Percentiles rank a stretch among this genome's conserved stretches.
Evolutionary conservation across 2,888 invertebrate genomes (phyloP).

Genomic region (Shargacucullia verbasci): DNA sequence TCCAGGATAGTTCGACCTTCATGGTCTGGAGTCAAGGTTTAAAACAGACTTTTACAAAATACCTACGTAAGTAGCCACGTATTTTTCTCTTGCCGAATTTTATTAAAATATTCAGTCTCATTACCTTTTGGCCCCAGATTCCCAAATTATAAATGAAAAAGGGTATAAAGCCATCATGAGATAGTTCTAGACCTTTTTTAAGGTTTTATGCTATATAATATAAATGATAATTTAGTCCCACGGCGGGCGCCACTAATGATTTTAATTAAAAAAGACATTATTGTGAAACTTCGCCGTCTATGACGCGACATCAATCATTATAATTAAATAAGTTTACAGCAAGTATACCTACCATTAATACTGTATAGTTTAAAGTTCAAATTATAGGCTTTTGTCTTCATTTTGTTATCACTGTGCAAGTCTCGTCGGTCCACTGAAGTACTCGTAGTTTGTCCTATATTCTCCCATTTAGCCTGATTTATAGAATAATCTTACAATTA

Average conservation of each 20-base stretch:
- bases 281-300: not conserved
- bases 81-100: too few species aligned
- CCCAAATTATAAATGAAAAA: slow-evolving; percentile 1
- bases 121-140: not conserved
- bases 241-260: slow-evolving; percentile 49
- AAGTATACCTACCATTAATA: too few species aligned
- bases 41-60: too few species aligned
- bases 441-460: too few species aligned
- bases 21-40: too few species aligned
- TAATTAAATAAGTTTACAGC: slow-evolving; percentile 10
- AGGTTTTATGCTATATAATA: not conserved
- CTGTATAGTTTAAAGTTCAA: too few species aligned
- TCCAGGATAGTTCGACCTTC: too few species aligned
- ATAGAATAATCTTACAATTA: too few species aligned
- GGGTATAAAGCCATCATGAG: not conserved
- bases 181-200: slow-evolving; percentile 24
- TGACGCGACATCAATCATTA: slow-evolving; percentile 20
- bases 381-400: too few species aligned
- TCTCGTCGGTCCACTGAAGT: too few species aligned
- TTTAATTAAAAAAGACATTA: slow-evolving; percentile 24
- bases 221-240: slow-evolving; percentile 31
- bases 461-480: too few species aligned
- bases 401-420: too few species aligned
- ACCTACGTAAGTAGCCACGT: not conserved
- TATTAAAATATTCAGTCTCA: not conserved